Evolutionary conservation across 2,888 invertebrate species (phyloP), one percentile per base, ranked within the genome.

Genomic region (Thecophora atra): DNA sequence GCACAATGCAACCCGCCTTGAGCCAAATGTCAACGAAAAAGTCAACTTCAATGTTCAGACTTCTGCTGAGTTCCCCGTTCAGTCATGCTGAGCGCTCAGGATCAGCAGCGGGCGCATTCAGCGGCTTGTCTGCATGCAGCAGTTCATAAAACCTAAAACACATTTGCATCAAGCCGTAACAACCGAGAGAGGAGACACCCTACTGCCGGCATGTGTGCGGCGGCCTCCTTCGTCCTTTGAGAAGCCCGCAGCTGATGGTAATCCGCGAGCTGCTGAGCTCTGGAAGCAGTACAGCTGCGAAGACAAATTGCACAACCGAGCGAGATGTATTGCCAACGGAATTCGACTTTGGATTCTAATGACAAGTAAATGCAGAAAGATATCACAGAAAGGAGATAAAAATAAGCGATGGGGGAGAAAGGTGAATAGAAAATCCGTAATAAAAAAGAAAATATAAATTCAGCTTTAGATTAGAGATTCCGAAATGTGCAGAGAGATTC

Each of bases 291-390:
- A 54, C 52, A 79, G 80, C 78, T 79, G 78, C 78, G 75, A 81
- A 84, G 84, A 83, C 83, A 84, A 83, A 83, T 83, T 82, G 81
- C 82, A 78, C 81, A 80, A 21, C 80, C 79, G 80, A 78, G 76
- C 75, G 73, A 78, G 77, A 80, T 80, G 79, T 78, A 79, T 78
- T 77, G 78, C 79, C 77, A 75, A 74, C 78, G 77, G 77, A 77
- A 77, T 78, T 80, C 76, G 78, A 79, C 81, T 76, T 64, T 44
- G 56, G 37, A 54, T 37, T 63, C 42, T 8, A 62, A 62, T 63
- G 62, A 30, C 15, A 64, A 64, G 44, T 26, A 44, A 64, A 64
- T 44, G 47, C 19, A 64, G 17, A 5, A 47, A 47, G 44, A 17
- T 37, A 44, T 21, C 19, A 47, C 47, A 64, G 24, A 47, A 64